Conservation (phyloP, 2,888 invertebrate species). For the Hirtodrosophila confusa region DNA sequence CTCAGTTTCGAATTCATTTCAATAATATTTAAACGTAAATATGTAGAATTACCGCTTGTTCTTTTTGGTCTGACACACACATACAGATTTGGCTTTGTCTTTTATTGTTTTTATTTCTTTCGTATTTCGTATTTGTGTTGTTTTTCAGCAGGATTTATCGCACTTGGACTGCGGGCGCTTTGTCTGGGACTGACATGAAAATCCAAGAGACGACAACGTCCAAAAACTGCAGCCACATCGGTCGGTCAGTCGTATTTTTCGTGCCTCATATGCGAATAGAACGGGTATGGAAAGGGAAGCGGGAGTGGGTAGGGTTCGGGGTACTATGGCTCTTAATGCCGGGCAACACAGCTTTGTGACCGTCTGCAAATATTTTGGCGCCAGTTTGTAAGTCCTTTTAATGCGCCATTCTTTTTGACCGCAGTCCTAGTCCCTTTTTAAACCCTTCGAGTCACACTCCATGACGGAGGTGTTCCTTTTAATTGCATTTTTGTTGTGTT, state of each 20-base stretch:
- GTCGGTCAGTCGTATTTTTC: constrained; percentile 40
- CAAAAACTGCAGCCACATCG: constrained; percentile 74
- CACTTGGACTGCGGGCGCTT: constrained; percentile 73
- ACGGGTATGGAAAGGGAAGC: background rate
- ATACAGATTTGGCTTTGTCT: constrained; percentile 36
- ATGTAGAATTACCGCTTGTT: constrained; percentile 33
- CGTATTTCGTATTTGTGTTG: constrained; percentile 53
- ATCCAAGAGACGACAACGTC: constrained; percentile 67
- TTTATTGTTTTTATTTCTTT: constrained; percentile 44
- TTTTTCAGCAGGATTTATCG: constrained; percentile 71
- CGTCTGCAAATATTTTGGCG: constrained; percentile 59
- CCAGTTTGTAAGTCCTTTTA: constrained; percentile 58
- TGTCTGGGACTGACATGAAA: constrained; percentile 75
- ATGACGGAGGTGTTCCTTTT: constrained; percentile 58
- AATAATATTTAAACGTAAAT: constrained; percentile 8
- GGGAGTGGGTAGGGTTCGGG: background rate
- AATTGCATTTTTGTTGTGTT: constrained; percentile 70
- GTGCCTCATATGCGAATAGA: background rate
- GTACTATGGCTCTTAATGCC: constrained; percentile 24
- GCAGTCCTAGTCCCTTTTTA: constrained; percentile 30
- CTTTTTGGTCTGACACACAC: constrained; percentile 28
- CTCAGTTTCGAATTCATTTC: too few species aligned
- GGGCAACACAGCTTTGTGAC: constrained; percentile 57
- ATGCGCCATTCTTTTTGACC: constrained; percentile 46
- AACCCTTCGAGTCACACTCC: constrained; percentile 26